Base-by-base conservation (phyloP, 1,140 invertebrate species). In the Heterodera carotae region DNA sequence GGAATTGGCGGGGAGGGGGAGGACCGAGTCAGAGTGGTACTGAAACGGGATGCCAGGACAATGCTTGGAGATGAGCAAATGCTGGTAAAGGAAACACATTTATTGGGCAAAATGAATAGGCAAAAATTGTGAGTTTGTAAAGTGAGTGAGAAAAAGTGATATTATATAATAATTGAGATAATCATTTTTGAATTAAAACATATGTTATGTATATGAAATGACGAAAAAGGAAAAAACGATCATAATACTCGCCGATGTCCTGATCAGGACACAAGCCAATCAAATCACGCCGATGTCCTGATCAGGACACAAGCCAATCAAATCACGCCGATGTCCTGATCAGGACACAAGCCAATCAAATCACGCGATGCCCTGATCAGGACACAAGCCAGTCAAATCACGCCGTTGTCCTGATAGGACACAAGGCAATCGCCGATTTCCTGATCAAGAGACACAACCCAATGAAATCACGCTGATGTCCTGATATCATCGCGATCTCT, bases 1-100 rank as follows among this genome's bases (percentile, higher is more conserved):
- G 8, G 25, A 25, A 53, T 29, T 18, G n/a, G 22, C 36, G 18
- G n/a, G n/a, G 33, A 69, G 27, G 64, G 56, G 12, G 36, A 48
- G n/a, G 84, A 85, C 29, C 43, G 48, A 8, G 79, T 79, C 7
- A 48, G 76, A 12, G 59, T 85, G 22, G 74, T 85, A 18, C 73
- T 85, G 31, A 77, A 79, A 60, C 22, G 84, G 22, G 85, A 85
- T 71, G 84, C 84, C 1, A 69, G 81, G 25, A 84, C 81, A n/a
- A 69, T 84, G 36, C 70, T 82, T 6, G 82, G 82, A 18, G 82
- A 84, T 53, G 81, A 82, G 76, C 82, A 76, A 53, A 36, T 48
- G 22, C 27, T 82, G 81, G 81, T 82, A 53, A 53, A 18, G 8
- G 48, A 53, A 53, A 53, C 0, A 22, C 8, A 53, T 4, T 39